Percentiles rank a stretch among this genome's conserved stretches.
Conservation (phyloP, 2,888 invertebrate species). For the Diadegma fenestrale region DNA sequence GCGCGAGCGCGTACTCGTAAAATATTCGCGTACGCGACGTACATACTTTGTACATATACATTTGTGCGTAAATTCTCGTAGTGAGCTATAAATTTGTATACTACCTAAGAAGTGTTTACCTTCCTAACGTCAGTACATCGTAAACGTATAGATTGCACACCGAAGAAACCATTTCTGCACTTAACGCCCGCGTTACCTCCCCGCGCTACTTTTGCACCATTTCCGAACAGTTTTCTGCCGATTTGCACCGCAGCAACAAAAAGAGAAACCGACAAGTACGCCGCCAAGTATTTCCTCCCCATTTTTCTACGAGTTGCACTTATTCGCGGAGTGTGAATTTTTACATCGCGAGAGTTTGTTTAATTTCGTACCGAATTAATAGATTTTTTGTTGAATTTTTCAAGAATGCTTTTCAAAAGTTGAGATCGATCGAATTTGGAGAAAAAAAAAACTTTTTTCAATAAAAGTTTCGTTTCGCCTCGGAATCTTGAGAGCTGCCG, state of each 20-base stretch:
- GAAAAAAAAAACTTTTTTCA: not conserved
- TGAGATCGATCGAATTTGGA: no score
- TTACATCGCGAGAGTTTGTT: slow-evolving; percentile 8
- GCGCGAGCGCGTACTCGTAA: slow-evolving; percentile 3
- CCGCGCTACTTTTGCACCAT: slow-evolving; percentile 41
- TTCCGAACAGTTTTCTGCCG: slow-evolving; percentile 28
- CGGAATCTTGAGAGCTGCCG: no score
- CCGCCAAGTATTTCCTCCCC: slow-evolving; percentile 36
- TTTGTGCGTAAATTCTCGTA: slow-evolving; percentile 22
- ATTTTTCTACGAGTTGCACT: slow-evolving; percentile 32
- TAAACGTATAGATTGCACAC: slow-evolving; percentile 74
- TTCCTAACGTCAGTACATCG: slow-evolving; percentile 49
- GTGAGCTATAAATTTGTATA: slow-evolving; percentile 77
- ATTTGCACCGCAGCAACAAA: not conserved
- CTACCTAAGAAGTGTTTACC: slow-evolving; percentile 70
- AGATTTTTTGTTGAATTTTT: no score
- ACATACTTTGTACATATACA: not conserved
- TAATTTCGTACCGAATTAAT: not conserved
- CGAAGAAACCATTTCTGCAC: slow-evolving; percentile 77
- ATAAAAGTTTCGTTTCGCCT: no score
- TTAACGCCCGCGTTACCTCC: slow-evolving; percentile 72
- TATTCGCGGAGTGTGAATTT: slow-evolving; percentile 36
- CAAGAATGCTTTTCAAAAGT: no score
- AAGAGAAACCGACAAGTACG: not conserved
- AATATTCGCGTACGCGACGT: no score